These are phyloP conservation scores for Hippocampus mohnikei DNA, from an alignment of 2,113 vertebrate genomes.

Conservation along the genomic window DNA sequence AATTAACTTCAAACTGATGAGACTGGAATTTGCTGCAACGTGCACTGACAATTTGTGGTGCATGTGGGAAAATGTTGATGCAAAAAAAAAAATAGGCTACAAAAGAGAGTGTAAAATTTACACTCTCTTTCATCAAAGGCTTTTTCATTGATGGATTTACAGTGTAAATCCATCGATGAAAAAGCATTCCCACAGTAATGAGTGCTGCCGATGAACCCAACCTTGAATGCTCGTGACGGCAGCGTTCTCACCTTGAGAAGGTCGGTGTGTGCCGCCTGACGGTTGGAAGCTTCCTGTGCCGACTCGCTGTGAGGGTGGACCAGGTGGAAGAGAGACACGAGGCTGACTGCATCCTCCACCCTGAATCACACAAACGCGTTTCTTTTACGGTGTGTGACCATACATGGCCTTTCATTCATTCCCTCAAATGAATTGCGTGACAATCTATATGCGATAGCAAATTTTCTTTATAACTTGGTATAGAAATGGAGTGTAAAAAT, in stretches of 20 bases:
- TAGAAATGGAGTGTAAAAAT: background rate
- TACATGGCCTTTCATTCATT: background rate
- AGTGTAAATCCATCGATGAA: background rate
- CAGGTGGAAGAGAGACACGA: slow-evolving; percentile 85
- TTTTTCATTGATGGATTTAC: too few species aligned
- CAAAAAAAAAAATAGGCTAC: background rate
- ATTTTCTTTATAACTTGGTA: background rate
- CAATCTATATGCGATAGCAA: background rate
- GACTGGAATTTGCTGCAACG: background rate
- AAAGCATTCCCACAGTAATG: background rate
- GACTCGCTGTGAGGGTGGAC: slow-evolving; percentile 84
- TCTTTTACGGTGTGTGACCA: background rate
- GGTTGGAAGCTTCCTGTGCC: slow-evolving; percentile 73
- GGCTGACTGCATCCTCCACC: slow-evolving; percentile 77
- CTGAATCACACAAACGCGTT: slow-evolving; percentile 57
- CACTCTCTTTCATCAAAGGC: too few species aligned
- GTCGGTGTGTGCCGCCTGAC: slow-evolving; percentile 74
- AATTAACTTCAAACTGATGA: background rate
- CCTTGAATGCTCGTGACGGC: background rate
- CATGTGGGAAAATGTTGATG: background rate
- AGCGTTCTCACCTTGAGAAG: slow-evolving; percentile 81
- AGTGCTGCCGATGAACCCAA: background rate
- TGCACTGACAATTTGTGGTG: background rate
- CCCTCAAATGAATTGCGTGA: background rate
- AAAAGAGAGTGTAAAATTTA: too few species aligned